Percentiles rank a stretch among this genome's conserved stretches.
Conservation (phyloP, 1,140 invertebrate species). For the Asbolus verrucosus region DNA sequence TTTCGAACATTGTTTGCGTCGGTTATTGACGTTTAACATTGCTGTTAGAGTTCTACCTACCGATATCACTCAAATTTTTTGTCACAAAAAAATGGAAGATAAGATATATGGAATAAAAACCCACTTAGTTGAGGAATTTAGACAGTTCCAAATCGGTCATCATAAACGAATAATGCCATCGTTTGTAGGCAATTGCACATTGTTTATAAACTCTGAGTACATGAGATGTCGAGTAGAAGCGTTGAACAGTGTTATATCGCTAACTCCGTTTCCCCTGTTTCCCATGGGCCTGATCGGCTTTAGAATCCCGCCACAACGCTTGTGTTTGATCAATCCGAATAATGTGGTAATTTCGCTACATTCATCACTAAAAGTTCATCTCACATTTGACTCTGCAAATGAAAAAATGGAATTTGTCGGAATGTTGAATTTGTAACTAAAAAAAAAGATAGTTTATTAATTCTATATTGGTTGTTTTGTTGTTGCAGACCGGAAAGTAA, state of each 20-base stretch:
- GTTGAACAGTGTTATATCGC: background rate
- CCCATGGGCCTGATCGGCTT: background rate
- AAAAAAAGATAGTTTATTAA: constrained; percentile 4
- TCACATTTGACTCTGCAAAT: background rate
- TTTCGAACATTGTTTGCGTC: background rate
- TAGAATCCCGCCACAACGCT: background rate
- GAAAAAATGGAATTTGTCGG: constrained; percentile 10
- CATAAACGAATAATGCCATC: background rate
- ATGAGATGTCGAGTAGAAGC: background rate
- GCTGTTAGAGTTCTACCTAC: background rate
- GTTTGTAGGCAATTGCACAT: background rate
- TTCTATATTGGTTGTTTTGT: background rate
- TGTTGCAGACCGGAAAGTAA: background rate
- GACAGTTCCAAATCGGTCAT: background rate
- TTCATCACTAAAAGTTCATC: background rate
- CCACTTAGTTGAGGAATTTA: constrained; percentile 6
- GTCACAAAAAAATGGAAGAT: constrained; percentile 5
- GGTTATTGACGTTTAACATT: constrained; percentile 4
- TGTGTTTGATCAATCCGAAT: background rate
- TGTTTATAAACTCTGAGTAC: background rate
- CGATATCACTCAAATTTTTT: constrained; percentile 17
- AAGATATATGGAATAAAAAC: constrained; percentile 5
- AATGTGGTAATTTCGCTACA: background rate
- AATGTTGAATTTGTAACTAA: constrained; percentile 1
- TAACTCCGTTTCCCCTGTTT: constrained; percentile 1